These are phyloP conservation scores for Bombus confusus DNA, from an alignment of 1,140 invertebrate genomes.

Conservation along the genomic window DNA sequence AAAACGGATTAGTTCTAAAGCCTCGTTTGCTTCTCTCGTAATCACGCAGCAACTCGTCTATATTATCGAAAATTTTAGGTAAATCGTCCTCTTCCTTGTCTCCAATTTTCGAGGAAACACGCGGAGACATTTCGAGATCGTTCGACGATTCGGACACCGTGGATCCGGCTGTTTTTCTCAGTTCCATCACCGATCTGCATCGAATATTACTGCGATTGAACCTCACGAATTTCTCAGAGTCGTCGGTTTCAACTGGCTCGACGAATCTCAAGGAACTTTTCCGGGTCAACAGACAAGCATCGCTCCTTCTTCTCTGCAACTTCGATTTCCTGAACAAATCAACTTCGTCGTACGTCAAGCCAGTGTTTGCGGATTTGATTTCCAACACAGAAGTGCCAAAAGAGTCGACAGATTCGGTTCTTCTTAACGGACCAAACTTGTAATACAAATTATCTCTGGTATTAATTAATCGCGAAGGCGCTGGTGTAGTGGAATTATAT, in stretches of 20 bases:
- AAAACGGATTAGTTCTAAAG: constrained; percentile 80
- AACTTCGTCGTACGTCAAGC: constrained; percentile 36
- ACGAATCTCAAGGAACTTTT: constrained; percentile 64
- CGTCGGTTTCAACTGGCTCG: constrained; percentile 40
- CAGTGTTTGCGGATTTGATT: not conserved
- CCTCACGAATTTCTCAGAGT: not conserved
- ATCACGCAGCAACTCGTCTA: constrained; percentile 84
- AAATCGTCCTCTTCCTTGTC: constrained; percentile 33
- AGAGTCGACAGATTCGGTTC: constrained; percentile 34
- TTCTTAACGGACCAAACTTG: constrained; percentile 34
- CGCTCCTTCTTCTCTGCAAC: constrained; percentile 66
- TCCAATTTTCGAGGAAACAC: constrained; percentile 11
- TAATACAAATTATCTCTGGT: constrained; percentile 36
- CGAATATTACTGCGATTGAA: constrained; percentile 32
- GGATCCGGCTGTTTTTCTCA: constrained; percentile 53
- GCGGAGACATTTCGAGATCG: constrained; percentile 36
- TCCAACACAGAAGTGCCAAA: constrained; percentile 16
- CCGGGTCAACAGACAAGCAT: constrained; percentile 70
- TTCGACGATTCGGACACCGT: constrained; percentile 11
- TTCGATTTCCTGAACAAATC: constrained; percentile 4
- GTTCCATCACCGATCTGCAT: constrained; percentile 71
- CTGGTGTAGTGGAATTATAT: constrained; percentile 61
- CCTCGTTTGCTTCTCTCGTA: constrained; percentile 85
- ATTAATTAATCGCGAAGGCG: constrained; percentile 52
- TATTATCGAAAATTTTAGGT: constrained; percentile 63